Base-by-base conservation (phyloP, 2,113 vertebrate species). In the Urocolius indicus region DNA sequence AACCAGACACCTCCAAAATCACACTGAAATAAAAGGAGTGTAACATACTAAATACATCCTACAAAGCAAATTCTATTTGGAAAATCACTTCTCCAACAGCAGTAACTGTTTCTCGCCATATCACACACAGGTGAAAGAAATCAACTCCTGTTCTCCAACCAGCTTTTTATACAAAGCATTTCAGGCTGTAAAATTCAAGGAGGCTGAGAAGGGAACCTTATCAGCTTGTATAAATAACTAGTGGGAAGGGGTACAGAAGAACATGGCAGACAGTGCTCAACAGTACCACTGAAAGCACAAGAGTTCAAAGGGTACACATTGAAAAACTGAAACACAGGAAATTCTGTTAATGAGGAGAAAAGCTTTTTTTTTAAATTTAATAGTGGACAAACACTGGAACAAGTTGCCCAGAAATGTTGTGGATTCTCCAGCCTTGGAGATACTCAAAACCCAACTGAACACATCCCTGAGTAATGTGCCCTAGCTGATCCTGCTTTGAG, bases 61-160 rank as follows among this genome's bases (percentile, higher is more conserved):
- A 72, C 5, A 76, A 51, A 46, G 30, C 8, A 87, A 61, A 45
- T 23, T 57, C 66, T 57, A 66, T 59, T 69, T 75, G 84, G 19
- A 3, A 75, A 61, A 17, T 52, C 57, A 30, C 32, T 49, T 15
- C 23, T 69, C 43, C 72, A 83, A 43, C 11, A 71, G 61, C 48
- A 74, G 72, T 49, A 69, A 58, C 11, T 20, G 27, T 69, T 76
- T 89, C 77, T 76, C 49, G 79, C 14, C 16, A 20, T 3, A 16
- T 41, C 59, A 71, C 5, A 84, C 22, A 30, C 13, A 69, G 49
- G 15, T 7, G 27, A 84, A 74, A 93, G 32, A 61, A n/a, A 85
- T 3, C 0, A 0, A 67, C 48, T 73, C 6, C 4, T 9, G 16
- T 24, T 86, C 13, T 62, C 22, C 6, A 6, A 55, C 11, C 12